Evolutionary conservation across 1,140 invertebrate genomes (phyloP).

Genomic region (Pteromalus puparum): DNA sequence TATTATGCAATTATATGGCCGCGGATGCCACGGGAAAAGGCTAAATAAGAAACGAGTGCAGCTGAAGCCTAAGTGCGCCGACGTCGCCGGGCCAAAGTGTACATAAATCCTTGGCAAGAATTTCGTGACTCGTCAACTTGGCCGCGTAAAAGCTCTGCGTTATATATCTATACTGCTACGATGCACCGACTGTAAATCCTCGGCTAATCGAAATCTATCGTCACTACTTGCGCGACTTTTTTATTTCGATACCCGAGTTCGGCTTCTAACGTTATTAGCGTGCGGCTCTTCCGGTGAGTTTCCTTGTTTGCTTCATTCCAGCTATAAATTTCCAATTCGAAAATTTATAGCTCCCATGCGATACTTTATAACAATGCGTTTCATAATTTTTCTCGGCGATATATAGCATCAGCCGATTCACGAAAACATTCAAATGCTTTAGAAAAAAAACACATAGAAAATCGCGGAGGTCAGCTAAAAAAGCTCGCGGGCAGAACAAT

Average conservation of each 20-base stretch:
- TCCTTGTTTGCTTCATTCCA: background rate
- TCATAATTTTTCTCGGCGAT: no score
- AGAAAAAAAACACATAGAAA: no score
- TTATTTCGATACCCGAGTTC: background rate
- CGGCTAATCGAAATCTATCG: conserved; percentile 20
- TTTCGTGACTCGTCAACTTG: conserved; percentile 9
- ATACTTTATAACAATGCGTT: no score
- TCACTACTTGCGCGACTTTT: background rate
- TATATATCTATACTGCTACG: background rate
- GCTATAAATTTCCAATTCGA: background rate
- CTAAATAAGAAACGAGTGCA: conserved; percentile 15
- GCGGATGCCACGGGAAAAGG: background rate
- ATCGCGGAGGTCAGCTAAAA: no score
- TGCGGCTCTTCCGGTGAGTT: no score
- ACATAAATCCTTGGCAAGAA: background rate
- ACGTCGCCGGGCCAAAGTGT: background rate
- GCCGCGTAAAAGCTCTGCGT: background rate
- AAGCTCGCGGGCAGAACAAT: no score
- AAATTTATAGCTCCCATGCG: no score
- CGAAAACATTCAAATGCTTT: no score
- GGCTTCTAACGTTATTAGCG: no score
- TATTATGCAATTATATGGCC: conserved; percentile 27
- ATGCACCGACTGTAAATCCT: background rate
- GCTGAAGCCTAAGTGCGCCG: background rate
- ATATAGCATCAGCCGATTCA: no score